Percentiles rank a stretch among this genome's conserved stretches.
Conservation (phyloP, 1,140 invertebrate species). For the Eufriesea mexicana region DNA sequence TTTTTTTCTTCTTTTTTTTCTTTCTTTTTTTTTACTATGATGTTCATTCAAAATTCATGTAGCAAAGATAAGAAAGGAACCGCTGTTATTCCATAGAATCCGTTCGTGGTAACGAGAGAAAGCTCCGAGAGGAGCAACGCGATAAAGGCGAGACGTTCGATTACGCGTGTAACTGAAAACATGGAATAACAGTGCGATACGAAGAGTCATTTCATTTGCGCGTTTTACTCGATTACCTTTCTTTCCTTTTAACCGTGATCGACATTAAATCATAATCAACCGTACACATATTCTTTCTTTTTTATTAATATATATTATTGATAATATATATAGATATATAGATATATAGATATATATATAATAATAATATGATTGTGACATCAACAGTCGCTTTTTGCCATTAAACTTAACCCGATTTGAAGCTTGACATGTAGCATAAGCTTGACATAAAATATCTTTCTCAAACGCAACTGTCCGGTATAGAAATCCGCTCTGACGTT, state of each 20-base stretch:
- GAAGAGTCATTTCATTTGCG: constrained; percentile 3
- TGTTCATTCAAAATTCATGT: background rate
- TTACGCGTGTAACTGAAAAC: background rate
- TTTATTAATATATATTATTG: constrained; percentile 6
- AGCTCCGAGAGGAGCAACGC: background rate
- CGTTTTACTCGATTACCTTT: constrained; percentile 4
- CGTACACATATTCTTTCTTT: background rate
- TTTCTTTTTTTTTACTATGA: background rate
- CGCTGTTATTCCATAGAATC: background rate
- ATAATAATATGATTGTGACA: constrained; percentile 63
- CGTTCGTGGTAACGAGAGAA: background rate
- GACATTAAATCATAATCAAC: background rate
- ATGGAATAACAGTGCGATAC: background rate
- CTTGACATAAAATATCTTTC: constrained; percentile 61
- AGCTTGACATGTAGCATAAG: constrained; percentile 75
- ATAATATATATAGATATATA: constrained; percentile 19
- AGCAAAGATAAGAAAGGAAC: background rate
- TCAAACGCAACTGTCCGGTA: constrained; percentile 43
- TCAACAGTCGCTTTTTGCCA: constrained; percentile 70
- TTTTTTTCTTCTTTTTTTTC: background rate
- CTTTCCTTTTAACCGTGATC: constrained; percentile 16
- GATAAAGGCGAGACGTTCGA: background rate
- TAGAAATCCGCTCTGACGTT: constrained; percentile 51
- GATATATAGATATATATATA: too few species aligned
- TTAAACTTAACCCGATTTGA: constrained; percentile 65